Evolutionary conservation across 1,140 invertebrate species (phyloP), one percentile per base, ranked within the genome.

Genomic region (Euschistus heros): DNA sequence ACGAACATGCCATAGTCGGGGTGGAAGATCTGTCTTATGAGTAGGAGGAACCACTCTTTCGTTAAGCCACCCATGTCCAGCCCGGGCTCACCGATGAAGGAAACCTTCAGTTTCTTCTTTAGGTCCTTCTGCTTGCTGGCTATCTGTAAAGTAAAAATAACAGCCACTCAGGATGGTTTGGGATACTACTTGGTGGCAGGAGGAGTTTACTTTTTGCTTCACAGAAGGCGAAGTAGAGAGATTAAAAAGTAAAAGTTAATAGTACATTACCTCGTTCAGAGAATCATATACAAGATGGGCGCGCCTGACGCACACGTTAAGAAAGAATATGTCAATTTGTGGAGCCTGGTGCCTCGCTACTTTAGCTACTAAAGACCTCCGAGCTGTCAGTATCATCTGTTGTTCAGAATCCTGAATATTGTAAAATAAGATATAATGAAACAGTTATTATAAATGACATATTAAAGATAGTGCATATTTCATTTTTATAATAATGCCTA

Each of bases 31-130:
- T 84, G 80, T 66, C 82, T 75, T 52, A 86, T 81, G 5, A 86
- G 76, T 0, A 86, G 74, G 14, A 85, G 78, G 70, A 86, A 86
- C 84, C 84, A 86, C 75, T 86, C 84, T 72, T 86, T 86, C 0
- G 84, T 85, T 1, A 86, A 74, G 4, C 84, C 84, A 4, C 84
- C 84, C 81, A 82, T 82, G 67, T 82, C 80, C 8, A 82, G 72
- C 14, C 80, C 84, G 13, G 83, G 83, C 70, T 86, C 84, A 0
- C 83, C 83, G 10, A 80, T 75, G 71, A 86, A 86, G 0, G 82
- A 83, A 30, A 86, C 83, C 70, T 84, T 84, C 66, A 86, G 71
- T 70, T 86, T 86, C 74, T 86, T 86, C 74, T 86, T 86, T 64
- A 86, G 73, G 69, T 86, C 84, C 69, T 79, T 78, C 67, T 85